Evolutionary conservation across 2,888 invertebrate species (phyloP), one percentile per base, ranked within the genome.

Genomic region (Brenthis hecate): DNA sequence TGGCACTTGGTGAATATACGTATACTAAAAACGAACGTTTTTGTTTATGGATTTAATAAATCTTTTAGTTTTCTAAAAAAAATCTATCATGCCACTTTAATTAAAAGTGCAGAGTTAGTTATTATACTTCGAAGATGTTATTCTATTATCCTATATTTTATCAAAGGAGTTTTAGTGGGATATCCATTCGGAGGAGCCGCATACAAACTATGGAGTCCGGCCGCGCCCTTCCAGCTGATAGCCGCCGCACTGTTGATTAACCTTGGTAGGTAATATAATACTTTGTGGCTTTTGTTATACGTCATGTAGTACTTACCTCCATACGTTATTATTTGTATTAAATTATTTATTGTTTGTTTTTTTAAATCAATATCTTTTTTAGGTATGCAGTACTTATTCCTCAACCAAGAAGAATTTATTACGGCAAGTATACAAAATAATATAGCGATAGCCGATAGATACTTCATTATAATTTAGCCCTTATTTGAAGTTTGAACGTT

Each of bases 101-200:
- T 53, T 53, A n/a, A 53, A 53, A 53, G 6, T 53, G 1, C 4
- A 51, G 8, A 14, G 16, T 8, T 16, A 53, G 0, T 6, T 14
- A n/a, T 13, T 6, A 6, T 14, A n/a, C 19, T 28, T 28, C 1
- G 14, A 53, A 16, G 16, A 5, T 53, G 4, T 14, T 53, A 14
- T 8, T 8, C 16, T 11, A 5, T 53, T 23, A 19, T 43, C 6
- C 0, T 6, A 36, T n/a, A 16, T 28, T 4, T 32, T 19, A 13
- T 66, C 65, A 48, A 82, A 92, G 92, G 92, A 3, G 92, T 92
- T 64, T 73, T 92, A 72, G 91, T 91, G 71, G 92, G 92, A 5
- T 92, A 92, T 71, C 91, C 91, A 47, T 85, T 90, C 70, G 92
- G 92, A 1, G 91, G 91, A 16, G 81, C 82, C 2, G 84, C 91